Evolutionary conservation across 1,140 invertebrate genomes (phyloP), one percentile per base, ranked within the genome.

Genomic region (Calephelis nemesis): DNA sequence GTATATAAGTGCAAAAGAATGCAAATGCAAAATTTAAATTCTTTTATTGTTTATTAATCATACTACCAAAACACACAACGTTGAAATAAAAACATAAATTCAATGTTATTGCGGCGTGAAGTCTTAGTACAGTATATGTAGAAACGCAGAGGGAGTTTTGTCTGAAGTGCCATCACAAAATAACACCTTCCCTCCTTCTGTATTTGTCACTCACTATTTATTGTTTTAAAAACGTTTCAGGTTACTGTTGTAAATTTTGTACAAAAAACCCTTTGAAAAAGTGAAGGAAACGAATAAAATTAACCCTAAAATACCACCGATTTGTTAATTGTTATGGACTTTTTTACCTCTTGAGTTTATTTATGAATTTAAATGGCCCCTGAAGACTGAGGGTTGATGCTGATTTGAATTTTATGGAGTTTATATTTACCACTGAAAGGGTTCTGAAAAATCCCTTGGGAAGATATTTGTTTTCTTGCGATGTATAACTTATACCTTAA

Each of bases 381-480:
- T 72, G 71, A 84, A 87, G 87, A 80, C 69, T 71, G 71, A 74
- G 85, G 86, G 82, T 84, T 82, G 79, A 78, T 75, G 84, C 80
- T 88, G 86, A 90, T 90, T 90, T 85, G 84, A 87, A 88, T 87
- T 90, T 90, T 88, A 88, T 82, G 86, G 79, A 83, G 71, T 90
- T 82, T 86, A 82, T 88, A 87, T 88, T 87, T 87, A 83, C 71
- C 78, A 72, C 67, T 45, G 65, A 73, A 79, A 76, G 77, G 82
- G 84, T 76, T 63, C 83, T 85, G 83, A 70, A 80, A 80, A 42
- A 47, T 47, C 48, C 63, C 66, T 6, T 7, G 54, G 54, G 54
- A 39, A 58, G 54, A 6, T 58, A 39, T 58, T 58, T 58, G 52
- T 10, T 58, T 58, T 30, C 30, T 12, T 19, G 11, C 30, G 15